Evolutionary conservation across 2,113 vertebrate species (phyloP).

Genomic region (Arvicanthis niloticus): DNA sequence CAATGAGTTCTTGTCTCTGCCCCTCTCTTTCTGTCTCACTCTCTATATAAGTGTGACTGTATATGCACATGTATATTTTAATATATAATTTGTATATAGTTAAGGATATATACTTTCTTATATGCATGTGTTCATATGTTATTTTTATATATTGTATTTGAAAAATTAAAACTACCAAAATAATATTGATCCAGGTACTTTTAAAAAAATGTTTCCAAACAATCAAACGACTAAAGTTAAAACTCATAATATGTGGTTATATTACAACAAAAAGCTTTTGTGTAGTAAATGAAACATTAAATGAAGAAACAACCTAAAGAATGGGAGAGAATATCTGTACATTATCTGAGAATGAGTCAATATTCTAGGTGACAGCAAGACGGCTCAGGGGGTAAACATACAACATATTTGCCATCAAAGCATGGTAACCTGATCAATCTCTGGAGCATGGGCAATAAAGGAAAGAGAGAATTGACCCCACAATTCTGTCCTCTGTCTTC

Average conservation of each 20-base stretch:
- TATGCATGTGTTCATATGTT: background rate
- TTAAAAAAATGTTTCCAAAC: background rate
- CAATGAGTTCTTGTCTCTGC: background rate
- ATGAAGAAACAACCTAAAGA: background rate
- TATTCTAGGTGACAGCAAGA: background rate
- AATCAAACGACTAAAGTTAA: background rate
- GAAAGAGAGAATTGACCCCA: background rate
- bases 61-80: too few relatives aligned
- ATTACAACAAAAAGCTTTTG: background rate
- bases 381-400: background rate
- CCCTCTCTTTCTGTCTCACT: background rate
- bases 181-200: background rate
- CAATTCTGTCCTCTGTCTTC: background rate
- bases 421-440: background rate
- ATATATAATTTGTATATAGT: background rate
- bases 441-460: background rate
- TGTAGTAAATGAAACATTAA: background rate
- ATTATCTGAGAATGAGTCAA: background rate
- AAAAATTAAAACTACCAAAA: conserved; percentile 6
- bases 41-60: background rate
- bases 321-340: background rate
- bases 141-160: background rate
- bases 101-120: background rate
- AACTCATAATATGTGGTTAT: background rate
- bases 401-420: too few relatives aligned